Evolutionary conservation across 2,888 invertebrate species (phyloP).

Genomic region (Lithodes maja): DNA sequence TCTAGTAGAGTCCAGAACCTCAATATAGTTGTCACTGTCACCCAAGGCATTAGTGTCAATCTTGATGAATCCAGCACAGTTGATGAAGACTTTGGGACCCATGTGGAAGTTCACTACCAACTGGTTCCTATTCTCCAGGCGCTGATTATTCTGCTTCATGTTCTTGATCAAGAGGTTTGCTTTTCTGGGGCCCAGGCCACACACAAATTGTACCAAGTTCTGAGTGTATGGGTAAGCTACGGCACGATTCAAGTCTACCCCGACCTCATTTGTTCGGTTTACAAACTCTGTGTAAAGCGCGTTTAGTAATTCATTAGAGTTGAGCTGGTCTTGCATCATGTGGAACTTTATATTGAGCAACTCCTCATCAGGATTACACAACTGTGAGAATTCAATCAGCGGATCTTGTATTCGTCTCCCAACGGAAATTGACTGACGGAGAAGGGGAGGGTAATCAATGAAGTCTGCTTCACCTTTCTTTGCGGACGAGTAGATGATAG

Average conservation of each 20-base stretch:
- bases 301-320: constrained; percentile 66
- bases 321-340: constrained; percentile 79
- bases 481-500: constrained; percentile 93
- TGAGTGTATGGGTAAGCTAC: constrained; percentile 91
- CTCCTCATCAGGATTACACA: constrained; percentile 97
- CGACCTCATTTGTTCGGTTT: constrained; percentile 97
- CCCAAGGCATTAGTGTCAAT: constrained; percentile 97
- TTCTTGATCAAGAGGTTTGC: constrained; percentile 88
- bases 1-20: constrained; percentile 96
- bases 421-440: constrained; percentile 94
- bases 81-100: constrained; percentile 99
- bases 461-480: constrained; percentile 91
- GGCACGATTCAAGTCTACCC: constrained; percentile 96
- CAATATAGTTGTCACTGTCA: constrained; percentile 82
- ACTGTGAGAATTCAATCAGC: constrained; percentile 94
- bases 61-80: constrained; percentile 98
- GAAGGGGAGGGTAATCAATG: constrained; percentile 91
- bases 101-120: constrained; percentile 96
- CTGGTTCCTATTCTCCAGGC: constrained; percentile 95
- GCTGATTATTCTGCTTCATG: constrained; percentile 91
- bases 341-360: constrained; percentile 95
- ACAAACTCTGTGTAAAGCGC: constrained; percentile 78
- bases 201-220: constrained; percentile 95
- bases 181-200: constrained; percentile 97
- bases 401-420: constrained; percentile 96